Conservation (phyloP, 2,113 vertebrate genomes). For the Tylochromis polylepis region DNA sequence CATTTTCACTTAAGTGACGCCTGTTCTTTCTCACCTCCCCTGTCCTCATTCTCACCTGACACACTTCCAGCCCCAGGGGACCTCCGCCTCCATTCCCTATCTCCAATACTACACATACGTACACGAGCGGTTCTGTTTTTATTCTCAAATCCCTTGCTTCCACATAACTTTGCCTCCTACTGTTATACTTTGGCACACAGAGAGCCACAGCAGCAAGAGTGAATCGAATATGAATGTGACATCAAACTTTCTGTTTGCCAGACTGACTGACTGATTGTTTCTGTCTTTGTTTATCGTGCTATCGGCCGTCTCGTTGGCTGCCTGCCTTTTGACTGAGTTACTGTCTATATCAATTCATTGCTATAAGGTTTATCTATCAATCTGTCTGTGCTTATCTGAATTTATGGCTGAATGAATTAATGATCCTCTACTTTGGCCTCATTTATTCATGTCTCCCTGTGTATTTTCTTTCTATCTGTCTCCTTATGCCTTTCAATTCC, state of each 20-base stretch:
- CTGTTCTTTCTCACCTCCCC: constrained; percentile 26
- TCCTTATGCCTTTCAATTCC: constrained; percentile 21
- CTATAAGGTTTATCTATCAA: constrained; percentile 43
- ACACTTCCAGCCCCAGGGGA: constrained; percentile 10
- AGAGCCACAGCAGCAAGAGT: not conserved
- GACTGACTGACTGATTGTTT: constrained; percentile 10
- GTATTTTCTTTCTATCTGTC: constrained; percentile 25
- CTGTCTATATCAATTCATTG: not conserved
- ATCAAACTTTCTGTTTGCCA: constrained; percentile 10
- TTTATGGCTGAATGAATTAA: constrained; percentile 50
- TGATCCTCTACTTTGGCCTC: constrained; percentile 31
- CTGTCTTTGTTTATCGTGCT: not conserved
- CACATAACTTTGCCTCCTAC: not conserved
- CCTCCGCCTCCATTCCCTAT: not conserved
- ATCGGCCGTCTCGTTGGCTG: constrained; percentile 1
- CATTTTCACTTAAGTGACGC: constrained; percentile 43
- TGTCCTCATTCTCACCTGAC: constrained; percentile 49
- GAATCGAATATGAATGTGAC: constrained; percentile 40
- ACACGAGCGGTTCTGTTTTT: not conserved
- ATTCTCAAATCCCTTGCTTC: not conserved
- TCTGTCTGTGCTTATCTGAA: constrained; percentile 52
- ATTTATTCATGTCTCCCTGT: constrained; percentile 23
- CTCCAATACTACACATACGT: not conserved
- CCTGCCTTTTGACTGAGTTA: constrained; percentile 29
- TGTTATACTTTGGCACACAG: not conserved